A percentile compares a stretch with the other conserved stretches of the same genome.
These are phyloP conservation scores for Macaria notata DNA, from an alignment of 2,888 invertebrate genomes.

Conservation along the genomic window DNA sequence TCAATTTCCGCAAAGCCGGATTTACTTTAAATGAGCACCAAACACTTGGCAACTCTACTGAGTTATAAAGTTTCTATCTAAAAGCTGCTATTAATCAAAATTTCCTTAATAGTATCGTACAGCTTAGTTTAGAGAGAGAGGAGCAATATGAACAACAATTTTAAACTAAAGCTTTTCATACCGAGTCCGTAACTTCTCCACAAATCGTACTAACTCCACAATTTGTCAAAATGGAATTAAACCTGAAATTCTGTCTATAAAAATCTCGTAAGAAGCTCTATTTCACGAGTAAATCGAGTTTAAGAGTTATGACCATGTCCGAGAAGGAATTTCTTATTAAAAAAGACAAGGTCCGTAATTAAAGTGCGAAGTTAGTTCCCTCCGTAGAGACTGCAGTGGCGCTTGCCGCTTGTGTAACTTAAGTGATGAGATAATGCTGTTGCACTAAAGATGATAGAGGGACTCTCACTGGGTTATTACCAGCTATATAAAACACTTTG, in stretches of 20 bases:
- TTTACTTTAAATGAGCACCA: conserved; percentile 16
- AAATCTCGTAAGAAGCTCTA: conserved; percentile 26
- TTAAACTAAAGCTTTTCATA: conserved; percentile 8
- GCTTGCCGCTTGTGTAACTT: conserved; percentile 20
- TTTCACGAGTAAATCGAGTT: conserved; percentile 36
- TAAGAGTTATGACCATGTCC: conserved; percentile 37
- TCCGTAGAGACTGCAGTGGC: conserved; percentile 26
- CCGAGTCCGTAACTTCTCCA: conserved; percentile 2
- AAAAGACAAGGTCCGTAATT: conserved; percentile 38
- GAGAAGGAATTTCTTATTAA: conserved; percentile 34
- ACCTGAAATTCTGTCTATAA: conserved; percentile 17
- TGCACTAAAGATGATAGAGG: conserved; percentile 17
- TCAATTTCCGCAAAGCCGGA: conserved; percentile 4
- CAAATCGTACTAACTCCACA: conserved; percentile 4
- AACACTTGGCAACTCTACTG: conserved; percentile 27
- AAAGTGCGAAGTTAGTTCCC: conserved; percentile 35
- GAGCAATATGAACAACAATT: conserved; percentile 12
- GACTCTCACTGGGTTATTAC: not conserved
- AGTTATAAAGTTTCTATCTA: conserved; percentile 30
- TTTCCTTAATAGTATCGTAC: conserved; percentile 21
- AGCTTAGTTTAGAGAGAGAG: conserved; percentile 6
- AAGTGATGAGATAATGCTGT: conserved; percentile 29
- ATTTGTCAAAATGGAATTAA: conserved; percentile 25
- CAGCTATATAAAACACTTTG: conserved; percentile 6
- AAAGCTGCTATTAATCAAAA: conserved; percentile 36